Evolutionary conservation across 2,888 invertebrate species (phyloP).

Genomic region (Acronicta alni): DNA sequence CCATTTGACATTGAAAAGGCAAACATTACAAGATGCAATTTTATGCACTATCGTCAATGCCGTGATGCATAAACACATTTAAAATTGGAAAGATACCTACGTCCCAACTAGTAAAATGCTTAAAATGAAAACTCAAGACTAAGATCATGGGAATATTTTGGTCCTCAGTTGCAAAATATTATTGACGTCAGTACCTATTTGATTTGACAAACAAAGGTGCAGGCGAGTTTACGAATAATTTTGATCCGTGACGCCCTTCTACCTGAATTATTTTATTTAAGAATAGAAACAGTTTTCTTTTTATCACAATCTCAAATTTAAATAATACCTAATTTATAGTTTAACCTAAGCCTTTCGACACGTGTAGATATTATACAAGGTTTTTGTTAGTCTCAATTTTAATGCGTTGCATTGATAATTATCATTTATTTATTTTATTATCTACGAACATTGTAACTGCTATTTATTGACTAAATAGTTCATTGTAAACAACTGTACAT

Average conservation of each 20-base stretch:
- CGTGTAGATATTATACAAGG: not conserved
- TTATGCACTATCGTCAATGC: slow-evolving; percentile 46
- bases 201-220: not conserved
- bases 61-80: slow-evolving; percentile 28
- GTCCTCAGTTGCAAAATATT: slow-evolving; percentile 7
- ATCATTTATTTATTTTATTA: slow-evolving; percentile 22
- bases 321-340: not conserved
- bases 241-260: no score
- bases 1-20: slow-evolving; percentile 68
- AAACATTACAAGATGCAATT: slow-evolving; percentile 46
- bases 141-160: not conserved
- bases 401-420: slow-evolving; percentile 1
- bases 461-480: slow-evolving; percentile 20
- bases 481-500: slow-evolving; percentile 37
- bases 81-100: slow-evolving; percentile 24
- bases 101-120: slow-evolving; percentile 26
- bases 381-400: not conserved
- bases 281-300: not conserved
- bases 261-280: no score
- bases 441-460: slow-evolving; percentile 27
- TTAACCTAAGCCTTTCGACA: slow-evolving; percentile 15
- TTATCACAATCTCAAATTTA: not conserved
- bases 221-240: no score
- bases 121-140: not conserved
- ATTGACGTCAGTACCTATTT: not conserved